Evolutionary conservation across 2,888 invertebrate species (phyloP).

Genomic region (Cloeon dipterum): DNA sequence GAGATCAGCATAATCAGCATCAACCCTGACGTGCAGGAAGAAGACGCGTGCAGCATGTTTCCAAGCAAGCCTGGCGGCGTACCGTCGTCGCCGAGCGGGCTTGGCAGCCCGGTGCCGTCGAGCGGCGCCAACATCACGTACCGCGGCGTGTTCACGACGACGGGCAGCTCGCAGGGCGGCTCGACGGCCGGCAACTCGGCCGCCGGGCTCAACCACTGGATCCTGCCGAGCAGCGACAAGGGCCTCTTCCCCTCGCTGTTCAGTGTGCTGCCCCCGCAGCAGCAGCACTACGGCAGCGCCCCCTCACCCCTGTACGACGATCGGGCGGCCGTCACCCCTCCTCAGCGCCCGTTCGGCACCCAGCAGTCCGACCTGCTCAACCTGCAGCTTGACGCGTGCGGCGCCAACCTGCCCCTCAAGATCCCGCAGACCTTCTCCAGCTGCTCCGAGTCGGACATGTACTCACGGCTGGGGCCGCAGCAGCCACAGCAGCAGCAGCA

Average conservation of each 20-base stretch:
- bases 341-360: slow-evolving; percentile 20
- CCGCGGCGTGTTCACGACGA: slow-evolving; percentile 5
- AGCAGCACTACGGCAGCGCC: slow-evolving; percentile 20
- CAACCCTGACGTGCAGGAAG: neutral
- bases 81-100: neutral
- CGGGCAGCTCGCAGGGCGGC: slow-evolving; percentile 12
- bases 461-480: slow-evolving; percentile 19
- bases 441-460: slow-evolving; percentile 22
- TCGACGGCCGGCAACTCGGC: slow-evolving; percentile 28
- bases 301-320: slow-evolving; percentile 20
- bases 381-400: slow-evolving; percentile 21
- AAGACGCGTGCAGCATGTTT: slow-evolving; percentile 1
- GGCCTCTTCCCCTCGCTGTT: slow-evolving; percentile 38
- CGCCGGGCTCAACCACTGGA: slow-evolving; percentile 42
- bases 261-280: slow-evolving; percentile 28
- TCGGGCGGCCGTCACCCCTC: slow-evolving; percentile 32
- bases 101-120: slow-evolving; percentile 1
- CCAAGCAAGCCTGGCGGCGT: neutral
- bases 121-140: slow-evolving; percentile 6
- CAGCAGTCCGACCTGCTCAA: slow-evolving; percentile 1
- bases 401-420: slow-evolving; percentile 28
- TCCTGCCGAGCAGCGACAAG: slow-evolving; percentile 42
- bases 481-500: no score
- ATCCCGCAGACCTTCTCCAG: slow-evolving; percentile 37
- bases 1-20: neutral